phyloP scores from a whole-genome alignment of 2,888 invertebrate species.

The Chaetoderma sp. region DNA sequence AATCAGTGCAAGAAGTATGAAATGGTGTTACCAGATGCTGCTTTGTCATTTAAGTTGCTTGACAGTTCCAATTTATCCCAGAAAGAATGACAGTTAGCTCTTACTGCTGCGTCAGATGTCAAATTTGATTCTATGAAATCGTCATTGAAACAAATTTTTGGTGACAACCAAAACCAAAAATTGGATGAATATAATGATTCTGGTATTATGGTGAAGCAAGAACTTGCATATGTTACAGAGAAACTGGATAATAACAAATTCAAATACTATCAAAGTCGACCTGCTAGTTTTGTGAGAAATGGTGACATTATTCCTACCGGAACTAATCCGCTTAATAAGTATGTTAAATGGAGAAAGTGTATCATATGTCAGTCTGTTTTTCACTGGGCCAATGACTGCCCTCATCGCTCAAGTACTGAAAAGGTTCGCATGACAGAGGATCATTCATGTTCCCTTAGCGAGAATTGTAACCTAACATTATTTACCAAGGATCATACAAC shows the following conservation, averaged over 20 bases:
- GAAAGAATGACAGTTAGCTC: not conserved
- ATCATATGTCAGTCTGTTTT: slow-evolving; percentile 8
- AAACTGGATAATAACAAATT: not conserved
- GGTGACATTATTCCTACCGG: not conserved
- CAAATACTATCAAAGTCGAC: not conserved
- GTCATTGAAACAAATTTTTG: not conserved
- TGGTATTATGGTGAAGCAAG: not conserved
- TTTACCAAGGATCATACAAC: not conserved
- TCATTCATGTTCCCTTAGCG: not conserved
- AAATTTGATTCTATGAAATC: slow-evolving; percentile 2
- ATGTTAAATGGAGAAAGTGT: not conserved
- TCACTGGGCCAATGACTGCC: slow-evolving; percentile 21
- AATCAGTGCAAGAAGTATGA: not conserved
- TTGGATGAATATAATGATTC: not conserved
- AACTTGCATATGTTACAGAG: not conserved
- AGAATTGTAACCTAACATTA: not conserved
- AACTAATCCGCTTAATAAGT: slow-evolving; percentile 2
- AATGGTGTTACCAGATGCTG: not conserved
- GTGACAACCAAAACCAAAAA: not conserved
- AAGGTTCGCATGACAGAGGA: not conserved
- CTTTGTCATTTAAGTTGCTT: slow-evolving; percentile 1
- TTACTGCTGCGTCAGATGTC: not conserved
- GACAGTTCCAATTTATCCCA: not conserved
- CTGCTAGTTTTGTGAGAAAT: not conserved
- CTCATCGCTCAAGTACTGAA: not conserved